phyloP scores from a whole-genome alignment of 2,888 invertebrate species.

The Sminthurinus aureus region DNA sequence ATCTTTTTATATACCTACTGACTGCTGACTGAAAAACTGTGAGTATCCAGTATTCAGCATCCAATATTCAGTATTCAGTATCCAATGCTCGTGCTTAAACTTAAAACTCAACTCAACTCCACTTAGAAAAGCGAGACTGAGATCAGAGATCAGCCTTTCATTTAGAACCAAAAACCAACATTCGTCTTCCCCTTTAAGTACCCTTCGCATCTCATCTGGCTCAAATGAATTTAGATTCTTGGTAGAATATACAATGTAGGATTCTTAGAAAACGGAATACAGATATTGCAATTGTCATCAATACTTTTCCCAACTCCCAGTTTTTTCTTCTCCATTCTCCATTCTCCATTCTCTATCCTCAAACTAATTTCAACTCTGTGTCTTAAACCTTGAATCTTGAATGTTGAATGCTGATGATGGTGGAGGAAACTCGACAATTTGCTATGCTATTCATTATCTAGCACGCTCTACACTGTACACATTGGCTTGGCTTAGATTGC shows the following conservation, averaged over 20 bases:
- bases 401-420: too few species aligned
- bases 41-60: too few species aligned
- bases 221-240: not conserved
- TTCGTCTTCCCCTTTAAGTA: constrained; percentile 8
- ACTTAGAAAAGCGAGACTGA: too few species aligned
- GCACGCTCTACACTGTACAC: too few species aligned
- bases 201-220: not conserved
- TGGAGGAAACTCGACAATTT: too few species aligned
- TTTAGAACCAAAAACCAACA: not conserved
- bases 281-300: constrained; percentile 24
- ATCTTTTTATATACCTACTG: not conserved
- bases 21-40: too few species aligned
- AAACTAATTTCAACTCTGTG: not conserved
- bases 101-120: too few species aligned
- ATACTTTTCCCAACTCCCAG: not conserved
- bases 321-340: not conserved
- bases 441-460: too few species aligned
- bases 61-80: too few species aligned
- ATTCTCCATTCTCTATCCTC: not conserved
- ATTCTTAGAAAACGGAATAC: not conserved
- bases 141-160: not conserved
- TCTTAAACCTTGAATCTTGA: too few species aligned
- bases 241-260: not conserved
- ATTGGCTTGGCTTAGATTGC: too few species aligned
- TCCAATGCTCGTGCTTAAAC: too few species aligned